Evolutionary conservation across 64 coral and sea anemone species (phyloP).

Genomic region (Exaiptasia diaphana): DNA sequence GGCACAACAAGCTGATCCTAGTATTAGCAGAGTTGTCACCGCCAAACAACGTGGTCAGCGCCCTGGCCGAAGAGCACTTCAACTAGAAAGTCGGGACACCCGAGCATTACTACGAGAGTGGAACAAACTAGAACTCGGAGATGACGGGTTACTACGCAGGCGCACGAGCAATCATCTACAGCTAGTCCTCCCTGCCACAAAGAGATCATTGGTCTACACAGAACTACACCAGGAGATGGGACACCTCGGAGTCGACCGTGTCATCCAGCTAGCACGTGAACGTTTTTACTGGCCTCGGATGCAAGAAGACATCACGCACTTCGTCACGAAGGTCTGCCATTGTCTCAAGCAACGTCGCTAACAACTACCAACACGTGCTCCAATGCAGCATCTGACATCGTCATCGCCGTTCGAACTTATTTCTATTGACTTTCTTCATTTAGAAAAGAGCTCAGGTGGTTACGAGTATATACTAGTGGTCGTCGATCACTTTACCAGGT

Average conservation of each 20-base stretch:
- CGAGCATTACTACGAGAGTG: conserved; percentile 4
- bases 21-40: background rate
- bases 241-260: conserved; percentile 19
- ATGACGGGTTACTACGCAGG: conserved; percentile 5
- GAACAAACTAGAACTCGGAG: background rate
- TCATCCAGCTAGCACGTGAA: conserved; percentile 22
- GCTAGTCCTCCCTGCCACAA: background rate
- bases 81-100: background rate
- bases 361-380: background rate
- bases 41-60: background rate
- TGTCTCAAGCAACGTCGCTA: conserved; percentile 38
- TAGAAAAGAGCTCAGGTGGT: conserved; percentile 26
- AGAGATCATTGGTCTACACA: conserved; percentile 6
- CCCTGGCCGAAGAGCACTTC: background rate
- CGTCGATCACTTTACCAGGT: conserved; percentile 31
- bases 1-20: background rate
- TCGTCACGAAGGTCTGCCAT: conserved; percentile 26
- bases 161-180: background rate
- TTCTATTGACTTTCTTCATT: conserved; percentile 29
- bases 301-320: conserved; percentile 15
- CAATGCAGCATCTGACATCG: background rate
- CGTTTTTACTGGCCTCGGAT: conserved; percentile 30
- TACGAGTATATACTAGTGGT: background rate
- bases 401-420: conserved; percentile 12
- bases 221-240: conserved; percentile 44